Conservation (phyloP, 2,797 vertebrate genomes). For the Danio jaintianensis region DNA sequence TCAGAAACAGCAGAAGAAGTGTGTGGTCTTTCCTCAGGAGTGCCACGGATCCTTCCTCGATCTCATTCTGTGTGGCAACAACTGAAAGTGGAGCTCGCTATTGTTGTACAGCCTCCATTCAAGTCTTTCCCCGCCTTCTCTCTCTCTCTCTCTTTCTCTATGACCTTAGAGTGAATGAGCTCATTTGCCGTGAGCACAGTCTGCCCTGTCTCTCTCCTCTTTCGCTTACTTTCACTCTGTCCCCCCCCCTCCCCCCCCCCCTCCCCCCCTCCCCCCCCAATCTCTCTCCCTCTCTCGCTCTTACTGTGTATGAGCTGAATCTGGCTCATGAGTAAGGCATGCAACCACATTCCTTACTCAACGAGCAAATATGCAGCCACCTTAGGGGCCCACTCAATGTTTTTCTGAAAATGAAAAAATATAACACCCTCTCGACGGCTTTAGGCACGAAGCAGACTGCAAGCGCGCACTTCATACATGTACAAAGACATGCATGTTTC, state of each 20-base stretch:
- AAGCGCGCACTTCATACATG: neutral
- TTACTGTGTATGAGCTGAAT: conserved; percentile 78
- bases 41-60: conserved; percentile 62
- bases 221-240: conserved; percentile 60
- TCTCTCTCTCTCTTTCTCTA: conserved; percentile 51
- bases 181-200: conserved; percentile 83
- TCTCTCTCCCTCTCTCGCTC: conserved; percentile 64
- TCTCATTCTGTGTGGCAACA: conserved; percentile 71
- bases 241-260: conserved; percentile 61
- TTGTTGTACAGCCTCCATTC: conserved; percentile 76
- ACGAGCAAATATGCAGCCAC: conserved; percentile 87
- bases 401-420: conserved; percentile 46
- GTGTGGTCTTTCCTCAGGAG: conserved; percentile 47
- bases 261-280: conserved; percentile 64
- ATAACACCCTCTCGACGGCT: conserved; percentile 11
- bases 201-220: conserved; percentile 56
- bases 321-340: conserved; percentile 92
- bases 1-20: conserved; percentile 36
- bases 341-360: conserved; percentile 95
- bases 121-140: conserved; percentile 49
- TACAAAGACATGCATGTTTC: neutral
- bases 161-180: conserved; percentile 80
- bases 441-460: conserved; percentile 24
- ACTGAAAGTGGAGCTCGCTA: conserved; percentile 80
- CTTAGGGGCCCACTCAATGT: conserved; percentile 66